Evolutionary conservation across 1,140 invertebrate genomes (phyloP).

Genomic region (Ceratosolen fusciceps): DNA sequence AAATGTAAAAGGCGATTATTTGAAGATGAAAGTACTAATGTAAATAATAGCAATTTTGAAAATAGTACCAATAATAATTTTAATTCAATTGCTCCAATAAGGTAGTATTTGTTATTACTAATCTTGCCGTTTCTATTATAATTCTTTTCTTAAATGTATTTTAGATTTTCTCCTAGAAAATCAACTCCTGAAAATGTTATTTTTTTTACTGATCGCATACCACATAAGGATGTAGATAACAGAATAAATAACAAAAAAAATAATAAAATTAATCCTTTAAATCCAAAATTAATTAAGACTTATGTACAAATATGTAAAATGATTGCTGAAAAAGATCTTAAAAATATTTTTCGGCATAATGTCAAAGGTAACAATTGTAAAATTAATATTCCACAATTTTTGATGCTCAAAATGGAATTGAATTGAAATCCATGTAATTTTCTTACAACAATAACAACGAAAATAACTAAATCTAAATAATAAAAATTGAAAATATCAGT

Average conservation of each 20-base stretch:
- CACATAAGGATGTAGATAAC: slow-evolving; percentile 23
- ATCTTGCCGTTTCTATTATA: background rate
- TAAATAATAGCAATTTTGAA: slow-evolving; percentile 28
- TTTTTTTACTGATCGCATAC: slow-evolving; percentile 35
- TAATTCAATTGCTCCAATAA: background rate
- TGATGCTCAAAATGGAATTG: too few relatives aligned
- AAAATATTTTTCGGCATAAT: slow-evolving; percentile 22
- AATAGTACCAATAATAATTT: background rate
- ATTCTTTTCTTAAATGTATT: slow-evolving; percentile 4
- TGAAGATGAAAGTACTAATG: slow-evolving; percentile 22
- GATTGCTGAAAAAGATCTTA: slow-evolving; percentile 37
- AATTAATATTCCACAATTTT: too few relatives aligned
- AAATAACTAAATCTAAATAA: too few relatives aligned
- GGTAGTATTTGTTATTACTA: background rate
- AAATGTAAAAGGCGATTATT: slow-evolving; percentile 46
- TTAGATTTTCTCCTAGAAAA: slow-evolving; percentile 35
- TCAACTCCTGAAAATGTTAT: slow-evolving; percentile 46
- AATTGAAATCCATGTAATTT: too few relatives aligned
- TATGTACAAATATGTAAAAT: slow-evolving; percentile 43
- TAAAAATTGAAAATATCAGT: too few relatives aligned
- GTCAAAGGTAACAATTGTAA: slow-evolving; percentile 21
- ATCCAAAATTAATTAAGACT: slow-evolving; percentile 27
- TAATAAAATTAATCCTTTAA: slow-evolving; percentile 24
- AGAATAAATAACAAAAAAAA: slow-evolving; percentile 10
- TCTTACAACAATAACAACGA: too few relatives aligned